These are phyloP conservation scores for Dasypus novemcinctus DNA, from an alignment of 2,113 vertebrate species.

Conservation along the genomic window DNA sequence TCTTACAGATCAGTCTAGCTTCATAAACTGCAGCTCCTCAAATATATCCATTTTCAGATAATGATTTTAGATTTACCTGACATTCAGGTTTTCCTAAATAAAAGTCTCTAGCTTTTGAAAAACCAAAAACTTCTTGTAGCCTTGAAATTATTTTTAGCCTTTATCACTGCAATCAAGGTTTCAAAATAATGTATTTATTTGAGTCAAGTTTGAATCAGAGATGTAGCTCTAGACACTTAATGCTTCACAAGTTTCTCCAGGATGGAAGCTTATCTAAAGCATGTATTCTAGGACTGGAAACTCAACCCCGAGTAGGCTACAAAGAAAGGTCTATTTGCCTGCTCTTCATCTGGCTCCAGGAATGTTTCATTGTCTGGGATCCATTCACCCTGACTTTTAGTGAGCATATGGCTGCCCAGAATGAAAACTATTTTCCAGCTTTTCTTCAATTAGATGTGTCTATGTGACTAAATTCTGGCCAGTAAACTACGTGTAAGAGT, in stretches of 20 bases:
- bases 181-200: constrained; percentile 28
- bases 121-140: not conserved
- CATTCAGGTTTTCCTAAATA: not conserved
- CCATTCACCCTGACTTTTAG: not conserved
- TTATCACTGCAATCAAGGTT: not conserved
- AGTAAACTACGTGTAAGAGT: not conserved
- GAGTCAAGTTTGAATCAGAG: not conserved
- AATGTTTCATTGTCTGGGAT: not conserved
- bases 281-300: not conserved
- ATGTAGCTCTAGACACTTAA: not conserved
- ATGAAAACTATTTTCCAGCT: not conserved
- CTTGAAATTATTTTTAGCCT: not conserved
- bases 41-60: constrained; percentile 40
- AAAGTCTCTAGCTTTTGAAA: not conserved
- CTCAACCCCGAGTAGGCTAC: not conserved
- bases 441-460: not conserved
- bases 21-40: not conserved
- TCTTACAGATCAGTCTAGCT: not conserved
- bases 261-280: not conserved
- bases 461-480: not conserved
- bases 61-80: constrained; percentile 5
- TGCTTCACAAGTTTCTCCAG: not conserved
- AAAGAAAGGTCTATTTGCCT: not conserved
- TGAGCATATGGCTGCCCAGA: not conserved
- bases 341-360: not conserved